Percentiles rank a stretch among this genome's conserved stretches.
These are phyloP conservation scores for Muraenolepis orangiensis DNA, from an alignment of 2,797 vertebrate genomes.

Conservation along the genomic window DNA sequence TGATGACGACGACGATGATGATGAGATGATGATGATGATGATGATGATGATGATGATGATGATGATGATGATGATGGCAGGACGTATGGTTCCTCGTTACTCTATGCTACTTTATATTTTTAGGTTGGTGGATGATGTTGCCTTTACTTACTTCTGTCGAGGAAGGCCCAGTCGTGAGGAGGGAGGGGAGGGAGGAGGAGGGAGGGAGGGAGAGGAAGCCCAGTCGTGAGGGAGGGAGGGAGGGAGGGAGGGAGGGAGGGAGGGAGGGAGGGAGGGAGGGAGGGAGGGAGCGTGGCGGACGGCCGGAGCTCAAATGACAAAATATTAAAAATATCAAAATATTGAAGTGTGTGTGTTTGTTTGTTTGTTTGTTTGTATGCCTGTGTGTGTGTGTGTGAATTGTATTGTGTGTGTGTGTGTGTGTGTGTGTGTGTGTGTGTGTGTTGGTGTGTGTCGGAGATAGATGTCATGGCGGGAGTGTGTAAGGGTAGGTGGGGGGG, in stretches of 20 bases:
- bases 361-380: slow-evolving; percentile 28
- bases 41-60: too few relatives aligned
- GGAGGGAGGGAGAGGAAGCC: neutral
- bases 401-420: slow-evolving; percentile 1
- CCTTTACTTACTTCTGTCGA: neutral
- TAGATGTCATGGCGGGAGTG: slow-evolving; percentile 46
- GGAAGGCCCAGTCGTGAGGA: slow-evolving; percentile 45
- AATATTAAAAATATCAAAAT: slow-evolving; percentile 60
- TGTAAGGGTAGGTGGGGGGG: neutral
- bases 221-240: slow-evolving; percentile 46
- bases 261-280: too few relatives aligned
- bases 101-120: too few relatives aligned
- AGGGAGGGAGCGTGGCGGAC: too few relatives aligned
- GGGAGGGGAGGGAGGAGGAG: slow-evolving; percentile 25
- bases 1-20: too few relatives aligned
- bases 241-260: slow-evolving; percentile 35
- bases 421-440: slow-evolving; percentile 20
- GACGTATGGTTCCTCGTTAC: too few relatives aligned
- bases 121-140: too few relatives aligned
- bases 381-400: slow-evolving; percentile 17
- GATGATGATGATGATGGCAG: too few relatives aligned
- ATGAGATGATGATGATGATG: too few relatives aligned
- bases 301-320: slow-evolving; percentile 62
- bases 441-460: slow-evolving; percentile 31
- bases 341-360: slow-evolving; percentile 59